Conservation (phyloP, 2,113 vertebrate genomes). For the Etheostoma cragini region DNA sequence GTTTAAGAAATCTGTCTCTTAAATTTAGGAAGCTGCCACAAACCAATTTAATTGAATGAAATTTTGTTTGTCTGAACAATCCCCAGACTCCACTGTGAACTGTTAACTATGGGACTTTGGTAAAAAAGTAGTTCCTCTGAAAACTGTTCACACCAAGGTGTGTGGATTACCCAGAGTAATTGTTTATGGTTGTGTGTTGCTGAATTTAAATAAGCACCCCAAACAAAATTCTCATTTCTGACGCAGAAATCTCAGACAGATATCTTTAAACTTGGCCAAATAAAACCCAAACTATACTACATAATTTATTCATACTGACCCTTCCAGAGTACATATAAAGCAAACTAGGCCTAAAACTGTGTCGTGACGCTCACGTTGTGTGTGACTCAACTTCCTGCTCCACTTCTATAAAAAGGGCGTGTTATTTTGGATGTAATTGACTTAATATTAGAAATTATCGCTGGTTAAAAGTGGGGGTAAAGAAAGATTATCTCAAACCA, state of each 20-base stretch:
- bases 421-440: conserved; percentile 62
- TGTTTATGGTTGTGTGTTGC: neutral
- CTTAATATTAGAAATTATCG: conserved; percentile 55
- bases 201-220: neutral
- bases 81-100: neutral
- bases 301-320: conserved; percentile 3
- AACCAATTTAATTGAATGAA: neutral
- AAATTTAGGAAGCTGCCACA: neutral
- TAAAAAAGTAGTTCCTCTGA: neutral
- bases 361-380: conserved; percentile 9
- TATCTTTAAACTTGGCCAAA: neutral
- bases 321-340: neutral
- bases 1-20: neutral
- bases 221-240: neutral
- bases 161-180: neutral
- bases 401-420: conserved; percentile 40
- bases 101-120: neutral
- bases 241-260: neutral
- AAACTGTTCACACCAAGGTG: neutral
- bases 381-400: conserved; percentile 47
- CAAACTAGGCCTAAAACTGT: conserved; percentile 7
- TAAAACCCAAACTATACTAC: neutral
- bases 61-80: neutral
- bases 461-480: conserved; percentile 27
- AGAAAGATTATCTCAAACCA: conserved; percentile 55